Conservation (phyloP, 2,113 vertebrate genomes). For the Montifringilla adamsi region DNA sequence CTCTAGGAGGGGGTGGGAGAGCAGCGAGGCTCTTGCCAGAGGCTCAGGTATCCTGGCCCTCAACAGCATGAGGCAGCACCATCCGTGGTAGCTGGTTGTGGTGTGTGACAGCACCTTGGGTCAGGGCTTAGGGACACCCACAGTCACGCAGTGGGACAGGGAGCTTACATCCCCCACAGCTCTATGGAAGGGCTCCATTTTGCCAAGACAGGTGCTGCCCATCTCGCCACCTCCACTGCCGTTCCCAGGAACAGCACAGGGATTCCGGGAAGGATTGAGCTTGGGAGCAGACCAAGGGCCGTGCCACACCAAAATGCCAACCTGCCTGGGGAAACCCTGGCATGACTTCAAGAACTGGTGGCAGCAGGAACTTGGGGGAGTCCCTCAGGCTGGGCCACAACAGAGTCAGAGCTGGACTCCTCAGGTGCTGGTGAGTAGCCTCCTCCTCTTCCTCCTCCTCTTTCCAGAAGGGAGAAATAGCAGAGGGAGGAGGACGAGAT, state of each 20-base stretch:
- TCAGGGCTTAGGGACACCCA: neutral
- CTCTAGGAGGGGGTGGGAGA: neutral
- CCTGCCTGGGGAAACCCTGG: neutral
- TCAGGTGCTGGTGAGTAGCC: neutral
- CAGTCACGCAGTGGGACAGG: neutral
- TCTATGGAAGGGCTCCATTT: accelerated
- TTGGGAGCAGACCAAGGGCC: neutral
- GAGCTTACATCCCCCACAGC: neutral
- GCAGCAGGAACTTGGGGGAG: neutral
- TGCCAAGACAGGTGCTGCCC: neutral
- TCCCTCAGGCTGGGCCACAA: accelerated
- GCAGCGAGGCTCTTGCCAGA: accelerated
- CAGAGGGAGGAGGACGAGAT: neutral
- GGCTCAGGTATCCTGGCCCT: accelerated
- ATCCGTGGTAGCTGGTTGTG: accelerated
- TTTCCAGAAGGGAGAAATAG: neutral
- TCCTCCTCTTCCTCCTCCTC: neutral
- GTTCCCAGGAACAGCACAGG: neutral
- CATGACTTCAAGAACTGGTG: accelerated
- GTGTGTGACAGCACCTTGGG: neutral
- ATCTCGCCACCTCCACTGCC: accelerated
- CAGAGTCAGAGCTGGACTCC: neutral
- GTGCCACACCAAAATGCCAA: neutral
- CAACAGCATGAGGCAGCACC: accelerated
- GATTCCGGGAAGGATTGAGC: accelerated